These are phyloP conservation scores for Hycleus cichorii DNA, from an alignment of 1,140 invertebrate species.

Conservation along the genomic window DNA sequence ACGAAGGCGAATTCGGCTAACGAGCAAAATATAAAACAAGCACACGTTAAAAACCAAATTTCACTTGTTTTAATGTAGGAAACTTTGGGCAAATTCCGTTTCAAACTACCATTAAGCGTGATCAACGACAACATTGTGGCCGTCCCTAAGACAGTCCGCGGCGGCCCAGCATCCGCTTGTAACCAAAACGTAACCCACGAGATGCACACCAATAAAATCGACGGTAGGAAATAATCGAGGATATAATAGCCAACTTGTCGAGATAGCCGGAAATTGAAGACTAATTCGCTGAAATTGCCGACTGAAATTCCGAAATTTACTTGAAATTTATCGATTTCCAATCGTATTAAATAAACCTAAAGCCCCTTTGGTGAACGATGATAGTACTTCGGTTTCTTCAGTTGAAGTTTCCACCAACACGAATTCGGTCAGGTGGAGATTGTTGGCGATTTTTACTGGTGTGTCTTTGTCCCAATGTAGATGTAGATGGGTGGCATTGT, in stretches of 20 bases:
- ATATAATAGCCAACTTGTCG: constrained; percentile 81
- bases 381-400: constrained; percentile 51
- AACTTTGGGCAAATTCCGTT: constrained; percentile 76
- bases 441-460: constrained; percentile 65
- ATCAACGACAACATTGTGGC: constrained; percentile 82
- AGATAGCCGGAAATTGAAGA: constrained; percentile 67
- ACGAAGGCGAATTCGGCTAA: constrained; percentile 84
- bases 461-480: constrained; percentile 66
- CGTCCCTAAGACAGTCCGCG: constrained; percentile 70
- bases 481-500: constrained; percentile 65
- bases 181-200: constrained; percentile 90
- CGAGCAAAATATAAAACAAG: constrained; percentile 75
- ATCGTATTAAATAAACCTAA: background rate
- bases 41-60: constrained; percentile 83
- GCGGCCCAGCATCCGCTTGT: constrained; percentile 76
- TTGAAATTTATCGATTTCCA: background rate
- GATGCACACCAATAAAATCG: constrained; percentile 78
- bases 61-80: constrained; percentile 88
- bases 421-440: constrained; percentile 78
- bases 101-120: constrained; percentile 72
- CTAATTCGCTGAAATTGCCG: constrained; percentile 76
- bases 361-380: background rate
- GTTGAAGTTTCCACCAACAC: constrained; percentile 60
- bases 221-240: constrained; percentile 85
- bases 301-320: constrained; percentile 42